Percentiles rank a stretch among this genome's conserved stretches.
phyloP scores from a whole-genome alignment of 2,797 vertebrate genomes.

The Chiroxiphia lanceolata region DNA sequence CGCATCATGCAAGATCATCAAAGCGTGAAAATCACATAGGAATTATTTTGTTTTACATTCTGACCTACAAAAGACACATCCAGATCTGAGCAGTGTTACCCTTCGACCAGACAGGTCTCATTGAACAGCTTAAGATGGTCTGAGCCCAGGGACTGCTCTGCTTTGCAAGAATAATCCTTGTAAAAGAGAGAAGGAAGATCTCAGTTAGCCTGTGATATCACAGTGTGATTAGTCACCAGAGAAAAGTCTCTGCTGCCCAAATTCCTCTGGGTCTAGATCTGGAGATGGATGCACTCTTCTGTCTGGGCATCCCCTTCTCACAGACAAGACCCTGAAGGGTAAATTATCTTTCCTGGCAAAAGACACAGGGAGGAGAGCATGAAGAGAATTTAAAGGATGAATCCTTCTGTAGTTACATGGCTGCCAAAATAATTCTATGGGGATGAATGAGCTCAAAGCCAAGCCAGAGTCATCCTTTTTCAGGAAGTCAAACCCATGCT shows the following conservation, averaged over 20 bases:
- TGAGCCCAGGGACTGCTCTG: not conserved
- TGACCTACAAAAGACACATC: not conserved
- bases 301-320: not conserved
- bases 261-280: not conserved
- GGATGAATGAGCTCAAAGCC: not conserved
- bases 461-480: not conserved
- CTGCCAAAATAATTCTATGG: not conserved
- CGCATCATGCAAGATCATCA: not conserved
- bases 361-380: not conserved
- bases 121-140: not conserved
- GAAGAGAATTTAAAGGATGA: not conserved
- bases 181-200: not conserved
- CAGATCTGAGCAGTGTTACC: not conserved
- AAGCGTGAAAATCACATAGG: not conserved
- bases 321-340: not conserved
- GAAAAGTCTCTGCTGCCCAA: not conserved
- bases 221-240: not conserved
- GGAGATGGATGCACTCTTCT: not conserved
- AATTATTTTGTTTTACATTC: not conserved
- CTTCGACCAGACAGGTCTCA: not conserved
- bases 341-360: conserved; percentile 15
- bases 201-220: not conserved
- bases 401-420: not conserved
- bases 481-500: not conserved
- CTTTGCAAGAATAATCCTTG: not conserved